phyloP scores from a whole-genome alignment of 2,888 invertebrate genomes.

The Phragmatobia fuliginosa region DNA sequence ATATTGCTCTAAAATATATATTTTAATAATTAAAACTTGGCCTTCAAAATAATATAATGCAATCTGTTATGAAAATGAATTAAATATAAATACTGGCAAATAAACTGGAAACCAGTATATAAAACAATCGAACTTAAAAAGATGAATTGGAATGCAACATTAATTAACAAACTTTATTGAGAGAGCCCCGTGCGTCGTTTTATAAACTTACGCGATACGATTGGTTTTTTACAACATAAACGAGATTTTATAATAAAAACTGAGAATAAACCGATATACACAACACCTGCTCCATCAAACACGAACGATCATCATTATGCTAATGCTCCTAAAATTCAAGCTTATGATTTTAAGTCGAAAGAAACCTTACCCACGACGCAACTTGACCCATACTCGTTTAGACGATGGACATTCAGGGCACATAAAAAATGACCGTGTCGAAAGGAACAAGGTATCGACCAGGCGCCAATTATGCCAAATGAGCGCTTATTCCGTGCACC shows the following conservation, averaged over 20 bases:
- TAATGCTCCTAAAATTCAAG: conserved; percentile 78
- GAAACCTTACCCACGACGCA: conserved; percentile 60
- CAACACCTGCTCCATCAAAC: conserved; percentile 85
- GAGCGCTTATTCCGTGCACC: conserved; percentile 79
- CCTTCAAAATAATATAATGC: conserved; percentile 9
- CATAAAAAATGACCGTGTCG: conserved; percentile 74
- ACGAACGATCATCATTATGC: conserved; percentile 82
- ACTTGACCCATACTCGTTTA: conserved; percentile 67
- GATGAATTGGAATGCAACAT: conserved; percentile 58
- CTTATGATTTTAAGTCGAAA: conserved; percentile 58
- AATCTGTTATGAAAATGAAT: conserved; percentile 15
- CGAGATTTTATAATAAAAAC: conserved; percentile 84
- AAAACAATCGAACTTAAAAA: conserved; percentile 42
- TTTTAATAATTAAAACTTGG: not conserved
- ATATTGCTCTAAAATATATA: conserved; percentile 26
- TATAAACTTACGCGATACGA: conserved; percentile 73
- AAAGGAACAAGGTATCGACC: conserved; percentile 76
- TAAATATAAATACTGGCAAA: conserved; percentile 32
- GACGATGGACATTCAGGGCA: conserved; percentile 54
- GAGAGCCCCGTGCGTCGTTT: conserved; percentile 64
- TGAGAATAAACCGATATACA: conserved; percentile 82
- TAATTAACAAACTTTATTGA: conserved; percentile 67
- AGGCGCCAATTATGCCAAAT: conserved; percentile 82
- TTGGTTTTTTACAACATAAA: conserved; percentile 76
- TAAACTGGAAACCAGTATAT: conserved; percentile 35